Percentiles rank a stretch among this genome's conserved stretches.
Evolutionary conservation across 2,888 invertebrate species (phyloP).

Genomic region (Sminthurinus aureus): DNA sequence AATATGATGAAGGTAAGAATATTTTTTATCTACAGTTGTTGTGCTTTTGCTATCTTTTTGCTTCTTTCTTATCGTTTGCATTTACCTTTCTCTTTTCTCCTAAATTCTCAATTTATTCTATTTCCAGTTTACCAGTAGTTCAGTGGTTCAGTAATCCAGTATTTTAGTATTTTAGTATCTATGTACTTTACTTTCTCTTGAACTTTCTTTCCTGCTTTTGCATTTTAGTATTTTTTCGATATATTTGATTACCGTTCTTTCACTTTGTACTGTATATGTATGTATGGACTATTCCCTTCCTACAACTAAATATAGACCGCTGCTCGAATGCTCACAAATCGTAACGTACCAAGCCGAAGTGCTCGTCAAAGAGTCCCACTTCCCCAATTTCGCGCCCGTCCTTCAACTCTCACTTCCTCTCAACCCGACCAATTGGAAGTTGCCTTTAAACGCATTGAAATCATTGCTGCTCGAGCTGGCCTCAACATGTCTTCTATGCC

Average conservation of each 20-base stretch:
- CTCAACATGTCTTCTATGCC: slow-evolving; percentile 58
- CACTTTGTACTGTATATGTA: no score
- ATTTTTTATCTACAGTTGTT: background rate
- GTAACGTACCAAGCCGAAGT: slow-evolving; percentile 21
- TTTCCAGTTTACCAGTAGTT: no score
- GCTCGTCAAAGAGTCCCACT: slow-evolving; percentile 31
- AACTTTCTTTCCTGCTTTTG: no score
- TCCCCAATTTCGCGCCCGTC: slow-evolving; percentile 37
- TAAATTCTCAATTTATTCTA: background rate
- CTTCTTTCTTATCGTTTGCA: no score
- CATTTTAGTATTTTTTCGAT: no score
- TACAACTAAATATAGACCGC: slow-evolving; percentile 20
- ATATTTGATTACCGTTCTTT: no score
- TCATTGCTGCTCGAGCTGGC: slow-evolving; percentile 57
- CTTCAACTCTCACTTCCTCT: slow-evolving; percentile 49
- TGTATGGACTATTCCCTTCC: no score
- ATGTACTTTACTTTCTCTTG: no score
- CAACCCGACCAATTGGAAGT: slow-evolving; percentile 54
- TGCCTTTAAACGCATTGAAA: slow-evolving; percentile 58
- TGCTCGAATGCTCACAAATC: slow-evolving; percentile 28
- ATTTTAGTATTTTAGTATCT: no score
- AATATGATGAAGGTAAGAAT: slow-evolving; percentile 50
- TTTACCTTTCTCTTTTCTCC: background rate
- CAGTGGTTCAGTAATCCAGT: background rate
- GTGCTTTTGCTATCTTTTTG: background rate